Evolutionary conservation across 2,888 invertebrate species (phyloP).

Genomic region (Brachylomia viminalis): DNA sequence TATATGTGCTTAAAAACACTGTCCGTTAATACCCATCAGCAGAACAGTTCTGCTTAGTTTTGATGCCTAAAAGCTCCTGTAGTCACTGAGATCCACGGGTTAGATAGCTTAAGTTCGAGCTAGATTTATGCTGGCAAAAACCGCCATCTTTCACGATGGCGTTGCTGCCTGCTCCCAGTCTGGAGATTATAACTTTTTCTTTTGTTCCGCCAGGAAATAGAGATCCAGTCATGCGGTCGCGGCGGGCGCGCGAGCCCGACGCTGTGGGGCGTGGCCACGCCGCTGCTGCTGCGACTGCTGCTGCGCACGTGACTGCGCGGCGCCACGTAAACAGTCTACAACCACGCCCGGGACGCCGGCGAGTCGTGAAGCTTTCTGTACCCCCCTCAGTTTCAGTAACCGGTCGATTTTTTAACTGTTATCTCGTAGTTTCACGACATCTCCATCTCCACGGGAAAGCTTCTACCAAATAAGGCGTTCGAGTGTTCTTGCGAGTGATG

Average conservation of each 20-base stretch:
- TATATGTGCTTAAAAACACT: too few species aligned
- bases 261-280: conserved; percentile 71
- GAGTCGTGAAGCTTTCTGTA: conserved; percentile 64
- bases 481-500: conserved; percentile 76
- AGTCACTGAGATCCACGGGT: neutral
- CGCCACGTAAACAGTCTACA: conserved; percentile 51
- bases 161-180: neutral
- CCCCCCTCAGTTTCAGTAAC: conserved; percentile 59
- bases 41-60: neutral
- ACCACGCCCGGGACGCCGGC: conserved; percentile 61
- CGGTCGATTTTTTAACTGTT: conserved; percentile 57
- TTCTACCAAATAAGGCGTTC: conserved; percentile 73
- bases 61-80: neutral
- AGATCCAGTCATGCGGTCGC: conserved; percentile 92
- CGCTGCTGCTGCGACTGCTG: conserved; percentile 74
- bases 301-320: conserved; percentile 84
- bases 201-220: conserved; percentile 90
- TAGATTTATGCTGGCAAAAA: neutral
- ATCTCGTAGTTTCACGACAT: conserved; percentile 66
- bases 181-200: neutral
- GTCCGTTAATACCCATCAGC: too few species aligned
- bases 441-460: conserved; percentile 68
- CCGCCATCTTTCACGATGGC: neutral
- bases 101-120: neutral
- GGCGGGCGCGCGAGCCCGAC: conserved; percentile 76